Conservation (phyloP, 2,888 invertebrate genomes). For the Pachliopta kotzebuea region DNA sequence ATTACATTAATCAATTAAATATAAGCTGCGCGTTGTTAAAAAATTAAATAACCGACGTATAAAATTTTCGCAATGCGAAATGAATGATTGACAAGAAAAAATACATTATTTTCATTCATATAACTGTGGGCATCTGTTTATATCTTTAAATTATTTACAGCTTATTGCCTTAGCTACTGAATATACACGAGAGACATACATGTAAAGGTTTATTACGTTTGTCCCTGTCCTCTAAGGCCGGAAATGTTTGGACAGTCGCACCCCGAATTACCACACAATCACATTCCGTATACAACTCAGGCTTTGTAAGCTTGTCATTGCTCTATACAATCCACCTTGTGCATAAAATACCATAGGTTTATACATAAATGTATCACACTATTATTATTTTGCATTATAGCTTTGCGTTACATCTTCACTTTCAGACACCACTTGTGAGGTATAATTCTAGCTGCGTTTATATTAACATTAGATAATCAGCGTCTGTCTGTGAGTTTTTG, state of each 20-base stretch:
- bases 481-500: neutral
- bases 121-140: neutral
- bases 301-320: slow-evolving; percentile 8
- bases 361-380: no score
- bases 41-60: neutral
- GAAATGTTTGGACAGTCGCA: slow-evolving; percentile 31
- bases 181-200: neutral
- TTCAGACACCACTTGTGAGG: no score
- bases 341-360: no score
- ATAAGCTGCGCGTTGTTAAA: neutral
- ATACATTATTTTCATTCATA: no score
- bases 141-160: neutral
- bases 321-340: neutral
- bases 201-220: slow-evolving; percentile 13
- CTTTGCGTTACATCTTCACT: no score
- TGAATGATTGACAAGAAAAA: neutral
- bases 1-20: neutral
- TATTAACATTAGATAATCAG: neutral
- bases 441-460: neutral
- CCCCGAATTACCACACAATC: slow-evolving; percentile 35
- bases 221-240: slow-evolving; percentile 13
- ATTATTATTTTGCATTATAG: no score
- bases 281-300: slow-evolving; percentile 28
- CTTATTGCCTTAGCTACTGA: neutral
- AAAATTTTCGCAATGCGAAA: neutral